Base-by-base conservation (phyloP, 2,113 vertebrate species). In the Anthoscopus minutus region DNA sequence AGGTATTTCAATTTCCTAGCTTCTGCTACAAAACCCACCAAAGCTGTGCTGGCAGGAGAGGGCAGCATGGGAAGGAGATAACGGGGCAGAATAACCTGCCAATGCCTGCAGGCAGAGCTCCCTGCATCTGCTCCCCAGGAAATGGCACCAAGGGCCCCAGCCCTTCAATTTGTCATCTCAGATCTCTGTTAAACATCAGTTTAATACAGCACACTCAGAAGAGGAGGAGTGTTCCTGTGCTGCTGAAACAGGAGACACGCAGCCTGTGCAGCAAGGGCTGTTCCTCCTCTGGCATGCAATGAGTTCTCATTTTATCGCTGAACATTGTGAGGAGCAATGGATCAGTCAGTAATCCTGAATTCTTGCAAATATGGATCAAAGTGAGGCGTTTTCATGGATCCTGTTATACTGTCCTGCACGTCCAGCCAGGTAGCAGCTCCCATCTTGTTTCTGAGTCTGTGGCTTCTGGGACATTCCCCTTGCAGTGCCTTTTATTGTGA, bases 1-100 rank as follows among this genome's bases (percentile, higher is more conserved):
- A 99, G 99, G 99, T 99, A 97, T 81, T 91, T 86, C 81, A 74
- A 7, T 93, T 70, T 76, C 54, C 37, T 33, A 4, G 4, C 85
- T 80, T 95, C 72, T 91, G 19, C 60, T 42, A 23, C 56, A 67
- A 61, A 88, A 83, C 28, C 81, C 57, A 18, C 15, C 73, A 81
- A 67, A 56, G 50, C 40, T 13, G 30, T 30, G 48, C 70, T 38
- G 69, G 78, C 79, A 94, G 80, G 84, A 86, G 80, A 91, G 67
- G 50, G 40, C 35, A 50, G 13, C 61, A 8, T 18, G 78, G 60
- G 81, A 80, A 94, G 78, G 84, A 82, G 71, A 92, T 23, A n/a
- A 42, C 4, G 9, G 19, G 53, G 25, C 83, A 86, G 38, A 89
- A 71, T 54, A 77, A 91, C 48, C 65, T 31, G 38, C 84, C 53